Base-by-base conservation (phyloP, 2,113 vertebrate species). In the Piaya cayana region DNA sequence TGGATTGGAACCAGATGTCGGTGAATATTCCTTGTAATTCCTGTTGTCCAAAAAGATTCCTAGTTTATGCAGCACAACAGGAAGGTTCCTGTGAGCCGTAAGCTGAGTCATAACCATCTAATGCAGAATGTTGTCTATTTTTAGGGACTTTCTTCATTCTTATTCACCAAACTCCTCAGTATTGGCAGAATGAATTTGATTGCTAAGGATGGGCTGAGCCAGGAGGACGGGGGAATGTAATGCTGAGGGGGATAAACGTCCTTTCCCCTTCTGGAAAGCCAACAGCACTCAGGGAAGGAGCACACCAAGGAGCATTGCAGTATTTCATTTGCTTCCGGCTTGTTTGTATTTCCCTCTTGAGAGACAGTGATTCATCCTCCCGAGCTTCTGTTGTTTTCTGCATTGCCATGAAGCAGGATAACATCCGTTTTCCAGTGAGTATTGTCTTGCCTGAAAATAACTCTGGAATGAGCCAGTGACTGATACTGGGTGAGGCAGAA, bases 191-290 rank as follows among this genome's bases (percentile, higher is more conserved):
- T 60, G 27, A 63, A 63, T 19, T 68, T 27, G 29, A 37, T 45
- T 60, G 47, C 19, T 71, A 36, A 78, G 34, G 45, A 27, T 27
- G 56, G 36, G 30, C 12, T 49, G 12, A 21, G 36, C 21, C 18
- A 53, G 36, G 50, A 84, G 29, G 21, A 19, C 1, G 2, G 12
- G 59, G 0, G 0, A 27, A 27, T 42, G 29, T 15, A 59, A 72
- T 76, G 36, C 62, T 52, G 47, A 75, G 67, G 39, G 56, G 23
- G 5, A 25, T 59, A 4, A 8, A 84, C 72, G 29, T 47, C 39
- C 32, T 56, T 76, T 43, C 15, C 16, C 25, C 12, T 64, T 62
- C 56, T 60, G 58, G 64, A 55, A 69, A 70, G 68, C 20, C 53
- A 79, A 25, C 6, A 45, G 26, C 2, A 72, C 32, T 18, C 55